phyloP scores from a whole-genome alignment of 2,888 invertebrate genomes.

The Drosophila hawaiiensis region DNA sequence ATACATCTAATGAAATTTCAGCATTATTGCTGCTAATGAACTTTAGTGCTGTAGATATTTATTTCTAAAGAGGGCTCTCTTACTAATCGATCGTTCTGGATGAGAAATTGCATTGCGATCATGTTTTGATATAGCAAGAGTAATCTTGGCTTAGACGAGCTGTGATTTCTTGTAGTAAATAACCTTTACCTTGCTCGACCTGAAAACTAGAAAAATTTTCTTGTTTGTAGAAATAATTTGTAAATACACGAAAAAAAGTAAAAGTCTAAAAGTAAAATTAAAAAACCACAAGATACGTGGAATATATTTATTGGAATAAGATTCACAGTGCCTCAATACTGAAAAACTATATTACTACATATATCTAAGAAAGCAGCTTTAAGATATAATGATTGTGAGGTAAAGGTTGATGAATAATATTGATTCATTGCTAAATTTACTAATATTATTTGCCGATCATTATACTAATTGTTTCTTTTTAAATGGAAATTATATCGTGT shows the following conservation, averaged over 20 bases:
- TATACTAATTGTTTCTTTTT: background rate
- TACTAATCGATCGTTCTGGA: background rate
- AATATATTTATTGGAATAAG: background rate
- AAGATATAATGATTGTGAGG: background rate
- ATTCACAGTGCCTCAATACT: background rate
- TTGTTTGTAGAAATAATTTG: background rate
- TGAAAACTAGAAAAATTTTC: background rate
- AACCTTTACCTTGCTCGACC: too few species aligned
- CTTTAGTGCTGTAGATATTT: background rate
- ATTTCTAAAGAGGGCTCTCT: background rate
- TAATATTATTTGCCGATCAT: background rate
- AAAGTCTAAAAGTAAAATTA: too few species aligned
- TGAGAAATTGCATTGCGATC: background rate
- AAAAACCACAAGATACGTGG: background rate
- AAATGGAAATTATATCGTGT: background rate
- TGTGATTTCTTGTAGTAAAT: background rate
- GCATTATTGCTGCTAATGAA: background rate
- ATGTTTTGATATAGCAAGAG: background rate
- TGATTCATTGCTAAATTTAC: background rate
- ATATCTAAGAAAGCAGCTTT: background rate
- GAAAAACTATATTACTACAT: fast-evolving
- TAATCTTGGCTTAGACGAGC: background rate
- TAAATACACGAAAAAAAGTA: background rate
- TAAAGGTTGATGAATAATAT: background rate
- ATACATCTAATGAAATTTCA: background rate